Conservation (phyloP, 2,797 vertebrate genomes). For the Lepidocolaptes lacrymiger region DNA sequence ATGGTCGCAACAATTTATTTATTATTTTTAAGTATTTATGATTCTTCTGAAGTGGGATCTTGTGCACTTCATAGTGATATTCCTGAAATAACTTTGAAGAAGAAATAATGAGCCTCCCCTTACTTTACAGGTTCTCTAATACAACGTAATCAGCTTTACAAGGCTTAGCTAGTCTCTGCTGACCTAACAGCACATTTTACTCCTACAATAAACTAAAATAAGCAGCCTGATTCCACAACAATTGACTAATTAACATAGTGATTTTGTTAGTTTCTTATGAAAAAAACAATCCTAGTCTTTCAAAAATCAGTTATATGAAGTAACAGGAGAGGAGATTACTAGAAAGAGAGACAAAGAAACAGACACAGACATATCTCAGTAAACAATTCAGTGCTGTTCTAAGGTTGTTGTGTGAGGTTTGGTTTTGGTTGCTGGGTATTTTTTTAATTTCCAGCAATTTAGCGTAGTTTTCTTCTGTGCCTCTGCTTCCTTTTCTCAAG, state of each 20-base stretch:
- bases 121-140: slow-evolving; percentile 72
- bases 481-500: background rate
- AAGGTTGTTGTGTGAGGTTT: too few species aligned
- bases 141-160: slow-evolving; percentile 76
- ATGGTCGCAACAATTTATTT: background rate
- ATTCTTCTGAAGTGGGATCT: slow-evolving; percentile 36
- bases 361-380: background rate
- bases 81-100: slow-evolving; percentile 76
- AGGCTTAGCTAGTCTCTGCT: slow-evolving; percentile 67
- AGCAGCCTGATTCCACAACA: slow-evolving; percentile 38
- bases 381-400: background rate
- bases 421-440: background rate
- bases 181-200: slow-evolving; percentile 67
- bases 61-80: slow-evolving; percentile 40
- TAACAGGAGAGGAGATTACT: background rate
- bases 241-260: background rate
- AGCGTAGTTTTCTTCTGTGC: background rate
- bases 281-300: background rate
- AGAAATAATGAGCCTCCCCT: slow-evolving; percentile 68
- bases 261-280: background rate
- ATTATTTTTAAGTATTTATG: background rate
- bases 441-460: background rate
- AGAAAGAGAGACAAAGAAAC: background rate
- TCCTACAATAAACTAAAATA: slow-evolving; percentile 68
- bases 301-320: background rate